Conservation (phyloP, 2,113 vertebrate species). For the Numenius arquata region DNA sequence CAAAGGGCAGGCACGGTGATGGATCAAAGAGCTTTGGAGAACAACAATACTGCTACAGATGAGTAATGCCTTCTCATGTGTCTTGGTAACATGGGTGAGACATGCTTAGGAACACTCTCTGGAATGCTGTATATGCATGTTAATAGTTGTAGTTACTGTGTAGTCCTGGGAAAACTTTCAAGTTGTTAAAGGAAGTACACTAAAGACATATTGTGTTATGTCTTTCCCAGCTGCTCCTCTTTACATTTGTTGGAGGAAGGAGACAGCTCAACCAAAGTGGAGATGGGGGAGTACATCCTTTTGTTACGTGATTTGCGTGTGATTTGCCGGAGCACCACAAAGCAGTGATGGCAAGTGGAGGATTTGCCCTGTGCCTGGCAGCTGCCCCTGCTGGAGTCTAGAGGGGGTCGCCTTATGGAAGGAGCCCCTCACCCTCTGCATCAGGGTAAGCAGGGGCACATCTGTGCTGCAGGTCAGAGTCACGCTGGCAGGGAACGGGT, state of each 20-base stretch:
- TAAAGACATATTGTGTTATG: not conserved
- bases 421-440: not conserved
- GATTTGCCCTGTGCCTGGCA: not conserved
- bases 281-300: not conserved
- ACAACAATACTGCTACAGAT: not conserved
- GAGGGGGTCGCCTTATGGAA: not conserved
- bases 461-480: not conserved
- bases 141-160: not conserved
- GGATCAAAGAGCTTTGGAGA: slow-evolving; percentile 33
- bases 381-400: not conserved
- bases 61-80: not conserved
- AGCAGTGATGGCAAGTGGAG: not conserved
- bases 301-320: not conserved
- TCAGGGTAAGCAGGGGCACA: not conserved
- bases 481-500: not conserved
- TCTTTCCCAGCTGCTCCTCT: not conserved
- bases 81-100: not conserved
- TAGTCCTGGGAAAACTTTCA: not conserved
- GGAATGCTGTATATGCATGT: not conserved
- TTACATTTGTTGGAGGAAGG: not conserved
- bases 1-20: not conserved
- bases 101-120: not conserved
- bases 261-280: not conserved
- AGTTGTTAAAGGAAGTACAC: not conserved
- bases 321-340: not conserved